These are phyloP conservation scores for Heteropelma amictum DNA, from an alignment of 2,888 invertebrate genomes.

Conservation along the genomic window DNA sequence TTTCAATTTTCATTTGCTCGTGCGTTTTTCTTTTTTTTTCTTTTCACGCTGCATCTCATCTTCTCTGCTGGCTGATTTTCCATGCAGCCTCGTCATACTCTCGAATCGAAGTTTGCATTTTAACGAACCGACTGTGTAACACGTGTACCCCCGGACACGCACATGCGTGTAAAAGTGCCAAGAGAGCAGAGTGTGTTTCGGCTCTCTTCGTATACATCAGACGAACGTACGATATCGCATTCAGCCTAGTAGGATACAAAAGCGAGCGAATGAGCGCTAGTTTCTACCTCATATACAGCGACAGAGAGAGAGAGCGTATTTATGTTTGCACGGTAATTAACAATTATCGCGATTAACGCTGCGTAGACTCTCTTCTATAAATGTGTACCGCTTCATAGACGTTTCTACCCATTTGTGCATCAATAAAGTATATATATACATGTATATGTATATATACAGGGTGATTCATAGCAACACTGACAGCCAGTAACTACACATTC, in stretches of 20 bases:
- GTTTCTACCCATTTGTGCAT: background rate
- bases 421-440: background rate
- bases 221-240: constrained; percentile 5
- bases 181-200: background rate
- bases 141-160: too few relatives aligned
- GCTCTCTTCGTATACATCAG: constrained; percentile 1
- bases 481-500: too few relatives aligned
- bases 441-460: background rate
- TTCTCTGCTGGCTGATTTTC: too few relatives aligned
- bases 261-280: background rate
- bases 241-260: constrained; percentile 3
- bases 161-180: background rate
- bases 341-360: constrained; percentile 53
- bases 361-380: constrained; percentile 7
- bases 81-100: too few relatives aligned
- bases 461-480: too few relatives aligned
- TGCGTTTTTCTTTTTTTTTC: too few relatives aligned
- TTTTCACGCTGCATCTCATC: too few relatives aligned
- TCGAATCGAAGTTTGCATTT: too few relatives aligned
- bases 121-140: too few relatives aligned
- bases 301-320: constrained; percentile 24
- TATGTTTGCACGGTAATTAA: constrained; percentile 54
- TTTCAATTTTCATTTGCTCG: too few relatives aligned
- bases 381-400: background rate
- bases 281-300: too few relatives aligned